These are phyloP conservation scores for Cartodere bifasciata DNA, from an alignment of 2,888 invertebrate species.

Conservation along the genomic window DNA sequence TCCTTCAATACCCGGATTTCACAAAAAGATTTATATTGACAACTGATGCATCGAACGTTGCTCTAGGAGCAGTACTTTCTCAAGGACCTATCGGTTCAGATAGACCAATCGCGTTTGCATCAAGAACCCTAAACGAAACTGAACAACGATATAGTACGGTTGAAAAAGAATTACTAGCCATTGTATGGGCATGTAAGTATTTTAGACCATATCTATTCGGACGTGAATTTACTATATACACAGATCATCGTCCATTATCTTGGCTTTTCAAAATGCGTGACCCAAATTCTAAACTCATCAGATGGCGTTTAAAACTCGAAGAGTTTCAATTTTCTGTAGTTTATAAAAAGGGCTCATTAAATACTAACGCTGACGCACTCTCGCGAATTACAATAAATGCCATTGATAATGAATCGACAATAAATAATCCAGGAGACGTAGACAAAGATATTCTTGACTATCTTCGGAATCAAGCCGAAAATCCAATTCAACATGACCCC, in stretches of 20 bases:
- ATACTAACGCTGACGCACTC: constrained; percentile 19
- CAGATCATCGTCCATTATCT: constrained; percentile 26
- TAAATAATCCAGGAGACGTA: no score
- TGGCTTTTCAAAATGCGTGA: constrained; percentile 26
- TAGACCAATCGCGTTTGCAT: constrained; percentile 27
- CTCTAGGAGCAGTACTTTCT: constrained; percentile 22
- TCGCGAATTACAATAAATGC: constrained; percentile 10
- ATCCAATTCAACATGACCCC: no score
- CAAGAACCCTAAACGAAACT: constrained; percentile 22
- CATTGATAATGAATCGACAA: no score
- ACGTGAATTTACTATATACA: constrained; percentile 25
- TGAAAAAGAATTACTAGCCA: constrained; percentile 28
- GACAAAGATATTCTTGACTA: no score
- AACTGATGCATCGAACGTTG: constrained; percentile 26
- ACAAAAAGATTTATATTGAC: constrained; percentile 23
- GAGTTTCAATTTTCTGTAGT: constrained; percentile 24
- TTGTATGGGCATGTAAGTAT: constrained; percentile 25
- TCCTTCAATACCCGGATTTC: no score
- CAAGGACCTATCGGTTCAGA: constrained; percentile 22
- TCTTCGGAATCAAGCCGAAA: no score
- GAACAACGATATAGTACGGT: constrained; percentile 28
- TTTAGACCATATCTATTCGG: constrained; percentile 30
- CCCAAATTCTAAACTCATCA: constrained; percentile 19
- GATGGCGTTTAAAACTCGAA: constrained; percentile 24
- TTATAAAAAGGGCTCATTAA: constrained; percentile 22